Percentiles rank a stretch among this genome's conserved stretches.
Evolutionary conservation across 1,140 invertebrate genomes (phyloP).

Genomic region (Bombus terrestris): DNA sequence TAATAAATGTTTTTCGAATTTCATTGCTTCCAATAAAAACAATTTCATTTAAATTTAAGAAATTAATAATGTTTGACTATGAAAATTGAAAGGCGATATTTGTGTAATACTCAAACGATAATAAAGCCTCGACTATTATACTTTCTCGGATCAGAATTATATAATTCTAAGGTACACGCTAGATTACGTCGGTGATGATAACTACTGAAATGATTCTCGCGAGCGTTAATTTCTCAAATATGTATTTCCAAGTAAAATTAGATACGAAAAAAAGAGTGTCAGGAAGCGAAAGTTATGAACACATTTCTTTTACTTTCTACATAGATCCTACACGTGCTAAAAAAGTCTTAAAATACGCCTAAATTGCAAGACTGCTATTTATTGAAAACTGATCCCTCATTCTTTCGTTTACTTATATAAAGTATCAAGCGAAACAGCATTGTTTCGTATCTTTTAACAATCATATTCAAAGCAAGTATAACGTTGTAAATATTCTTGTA

Average conservation of each 20-base stretch:
- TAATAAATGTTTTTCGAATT: neutral
- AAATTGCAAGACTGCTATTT: no score
- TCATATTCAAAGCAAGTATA: neutral
- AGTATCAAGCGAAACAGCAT: neutral
- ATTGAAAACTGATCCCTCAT: neutral
- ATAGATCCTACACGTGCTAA: neutral
- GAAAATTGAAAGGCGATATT: neutral
- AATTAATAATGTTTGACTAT: neutral
- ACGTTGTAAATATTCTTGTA: neutral
- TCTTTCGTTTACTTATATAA: neutral
- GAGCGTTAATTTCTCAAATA: neutral
- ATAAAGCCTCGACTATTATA: neutral
- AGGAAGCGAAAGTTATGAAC: neutral
- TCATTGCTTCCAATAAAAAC: neutral
- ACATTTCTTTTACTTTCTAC: neutral
- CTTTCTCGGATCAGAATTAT: constrained; percentile 6
- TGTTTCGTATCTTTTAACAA: neutral
- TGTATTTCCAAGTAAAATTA: neutral
- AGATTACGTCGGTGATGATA: neutral
- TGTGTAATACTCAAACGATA: neutral
- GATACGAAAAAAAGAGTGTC: neutral
- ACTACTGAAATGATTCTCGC: neutral
- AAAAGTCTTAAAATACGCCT: neutral
- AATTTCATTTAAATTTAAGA: neutral
- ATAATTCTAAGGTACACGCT: constrained; percentile 10